Conservation (phyloP, 2,888 invertebrate genomes). For the Orgyia antiqua region DNA sequence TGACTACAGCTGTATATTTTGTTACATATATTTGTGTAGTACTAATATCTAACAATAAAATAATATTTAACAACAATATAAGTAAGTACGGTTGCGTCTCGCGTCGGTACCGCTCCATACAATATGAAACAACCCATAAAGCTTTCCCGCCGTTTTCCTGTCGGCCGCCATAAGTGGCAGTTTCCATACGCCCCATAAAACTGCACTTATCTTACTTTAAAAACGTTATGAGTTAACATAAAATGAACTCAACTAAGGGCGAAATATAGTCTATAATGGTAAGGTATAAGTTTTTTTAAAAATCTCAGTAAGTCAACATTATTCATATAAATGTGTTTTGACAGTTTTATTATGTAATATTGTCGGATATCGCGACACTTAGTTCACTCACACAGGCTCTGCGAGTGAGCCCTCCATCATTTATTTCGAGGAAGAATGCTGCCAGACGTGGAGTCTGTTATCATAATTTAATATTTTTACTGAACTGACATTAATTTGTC, state of each 20-base stretch:
- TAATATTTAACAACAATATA: too few relatives aligned
- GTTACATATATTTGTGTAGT: too few relatives aligned
- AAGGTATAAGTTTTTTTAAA: conserved; percentile 7
- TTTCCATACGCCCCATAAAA: conserved; percentile 49
- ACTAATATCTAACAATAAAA: too few relatives aligned
- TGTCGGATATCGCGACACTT: conserved; percentile 30
- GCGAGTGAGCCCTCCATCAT: too few relatives aligned
- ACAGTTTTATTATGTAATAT: conserved; percentile 65
- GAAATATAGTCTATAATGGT: conserved; percentile 4
- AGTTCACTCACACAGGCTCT: conserved; percentile 2
- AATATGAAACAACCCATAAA: conserved; percentile 35
- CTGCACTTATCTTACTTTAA: conserved; percentile 25
- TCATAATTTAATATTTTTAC: background rate
- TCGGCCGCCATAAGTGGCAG: conserved; percentile 38
- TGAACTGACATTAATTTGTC: background rate
- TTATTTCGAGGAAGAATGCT: too few relatives aligned
- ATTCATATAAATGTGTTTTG: conserved; percentile 65
- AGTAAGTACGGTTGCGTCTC: too few relatives aligned
- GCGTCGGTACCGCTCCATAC: conserved; percentile 16
- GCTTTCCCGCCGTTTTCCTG: conserved; percentile 24
- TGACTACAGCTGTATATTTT: too few relatives aligned
- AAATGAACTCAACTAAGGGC: conserved; percentile 8
- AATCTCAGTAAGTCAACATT: conserved; percentile 37
- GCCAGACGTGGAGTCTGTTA: background rate
- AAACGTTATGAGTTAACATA: background rate